Base-by-base conservation (phyloP, 2,797 vertebrate genomes). In the Sebastes vulpes region DNA sequence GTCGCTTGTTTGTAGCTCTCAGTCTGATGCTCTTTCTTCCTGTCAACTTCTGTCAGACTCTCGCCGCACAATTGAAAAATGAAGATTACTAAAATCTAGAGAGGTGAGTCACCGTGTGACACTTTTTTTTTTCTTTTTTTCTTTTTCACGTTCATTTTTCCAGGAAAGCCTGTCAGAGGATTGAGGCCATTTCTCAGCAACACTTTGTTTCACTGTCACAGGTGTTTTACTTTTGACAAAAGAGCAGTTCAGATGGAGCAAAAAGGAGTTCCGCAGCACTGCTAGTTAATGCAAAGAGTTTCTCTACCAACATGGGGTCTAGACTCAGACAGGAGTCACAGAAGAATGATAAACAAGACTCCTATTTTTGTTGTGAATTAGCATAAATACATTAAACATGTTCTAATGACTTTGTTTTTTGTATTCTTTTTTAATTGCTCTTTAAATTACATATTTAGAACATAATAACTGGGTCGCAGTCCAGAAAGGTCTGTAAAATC, bases 21-120 rank as follows among this genome's bases (percentile, higher is more conserved):
- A 16, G 61, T 64, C 31, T 28, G 65, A 56, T 32, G 61, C 11
- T 60, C 14, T 56, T 69, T 67, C 64, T 64, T 82, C 25, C 29
- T 72, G 69, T 75, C 57, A 66, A 38, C 18, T 65, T 80, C 53
- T 56, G 61, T 66, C 74, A 57, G 35, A 31, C 60, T 74, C 23
- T 32, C 1, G 0, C 4, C 11, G 20, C 29, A 65, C 8, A 20
- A 29, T 4, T 65, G 78, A 69, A 73, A 73, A 69, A 66, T 61
- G 48, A 69, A 57, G 48, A 75, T 70, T 52, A 25, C 38, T 12
- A 28, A 53, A 16, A 29, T 58, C 26, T 6, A n/a, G 21, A 52
- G 32, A 20, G 20, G 59, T 14, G 26, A 31, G 10, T 23, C 18
- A 38, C 9, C 9, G 5, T 6, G 23, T 65, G 2, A 16, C 4